Evolutionary conservation across 2,797 vertebrate genomes (phyloP).

Genomic region (Hirundo rustica): DNA sequence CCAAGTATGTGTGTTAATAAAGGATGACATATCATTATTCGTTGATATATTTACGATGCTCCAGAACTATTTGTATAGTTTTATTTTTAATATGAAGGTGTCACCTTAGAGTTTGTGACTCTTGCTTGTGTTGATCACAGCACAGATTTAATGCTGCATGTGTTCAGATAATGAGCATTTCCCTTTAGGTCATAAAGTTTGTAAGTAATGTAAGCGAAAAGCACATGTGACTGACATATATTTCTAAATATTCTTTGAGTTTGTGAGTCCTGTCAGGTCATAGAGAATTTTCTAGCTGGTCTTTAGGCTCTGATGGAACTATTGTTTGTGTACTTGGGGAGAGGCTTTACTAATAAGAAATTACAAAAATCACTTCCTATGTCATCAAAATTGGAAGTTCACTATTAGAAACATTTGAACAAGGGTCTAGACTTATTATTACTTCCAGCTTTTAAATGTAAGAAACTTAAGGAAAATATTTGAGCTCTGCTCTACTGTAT

Average conservation of each 20-base stretch:
- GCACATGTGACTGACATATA: background rate
- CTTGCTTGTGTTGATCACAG: background rate
- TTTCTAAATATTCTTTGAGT: slow-evolving; percentile 6
- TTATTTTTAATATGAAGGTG: background rate
- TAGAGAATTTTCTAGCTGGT: background rate
- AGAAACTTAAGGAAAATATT: background rate
- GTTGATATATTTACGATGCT: background rate
- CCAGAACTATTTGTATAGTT: background rate
- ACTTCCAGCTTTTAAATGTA: background rate
- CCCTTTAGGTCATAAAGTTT: slow-evolving; percentile 28
- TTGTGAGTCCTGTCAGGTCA: background rate
- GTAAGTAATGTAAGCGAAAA: slow-evolving; percentile 12
- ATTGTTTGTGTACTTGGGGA: background rate
- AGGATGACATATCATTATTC: background rate
- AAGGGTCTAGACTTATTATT: background rate
- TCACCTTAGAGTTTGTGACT: background rate
- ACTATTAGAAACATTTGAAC: background rate
- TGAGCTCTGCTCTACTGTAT: background rate
- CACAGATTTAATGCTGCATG: slow-evolving; percentile 3
- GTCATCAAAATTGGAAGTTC: background rate
- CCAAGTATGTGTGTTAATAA: background rate
- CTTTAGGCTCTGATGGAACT: background rate
- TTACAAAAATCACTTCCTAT: background rate
- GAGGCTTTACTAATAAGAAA: background rate
- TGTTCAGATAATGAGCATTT: slow-evolving; percentile 12